Conservation (phyloP, 2,888 invertebrate genomes). For the Meteorus colon region DNA sequence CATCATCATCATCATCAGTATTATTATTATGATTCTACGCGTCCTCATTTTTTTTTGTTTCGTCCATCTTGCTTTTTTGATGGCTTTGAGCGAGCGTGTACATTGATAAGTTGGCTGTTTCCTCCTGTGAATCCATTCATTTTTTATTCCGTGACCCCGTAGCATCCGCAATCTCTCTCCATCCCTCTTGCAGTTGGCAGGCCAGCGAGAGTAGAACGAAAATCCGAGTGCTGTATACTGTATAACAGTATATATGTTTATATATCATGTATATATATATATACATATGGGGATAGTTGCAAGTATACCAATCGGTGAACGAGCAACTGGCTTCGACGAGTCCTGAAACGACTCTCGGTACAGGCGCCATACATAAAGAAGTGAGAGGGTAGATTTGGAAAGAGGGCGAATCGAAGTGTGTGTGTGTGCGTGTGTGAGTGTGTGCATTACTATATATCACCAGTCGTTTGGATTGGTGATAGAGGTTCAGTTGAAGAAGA, state of each 20-base stretch:
- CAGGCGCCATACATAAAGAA: slow-evolving; percentile 4
- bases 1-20: too few species aligned
- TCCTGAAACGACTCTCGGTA: slow-evolving; percentile 25
- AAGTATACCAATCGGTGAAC: slow-evolving; percentile 32
- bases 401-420: neutral
- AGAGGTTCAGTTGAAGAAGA: slow-evolving; percentile 16
- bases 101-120: slow-evolving; percentile 43
- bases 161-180: slow-evolving; percentile 41
- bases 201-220: slow-evolving; percentile 20
- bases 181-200: slow-evolving; percentile 39
- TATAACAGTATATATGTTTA: slow-evolving; percentile 20
- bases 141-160: slow-evolving; percentile 39
- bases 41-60: neutral
- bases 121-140: slow-evolving; percentile 39
- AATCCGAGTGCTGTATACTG: slow-evolving; percentile 27
- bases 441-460: slow-evolving; percentile 28
- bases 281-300: neutral
- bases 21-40: neutral
- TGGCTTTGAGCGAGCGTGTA: slow-evolving; percentile 25
- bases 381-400: neutral
- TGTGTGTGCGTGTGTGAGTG: slow-evolving; percentile 7
- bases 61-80: slow-evolving; percentile 16
- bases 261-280: slow-evolving; percentile 4
- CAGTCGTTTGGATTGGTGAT: slow-evolving; percentile 25
- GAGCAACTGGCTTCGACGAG: slow-evolving; percentile 38